phyloP scores from a whole-genome alignment of 2,113 vertebrate species.

The Oxyura jamaicensis region DNA sequence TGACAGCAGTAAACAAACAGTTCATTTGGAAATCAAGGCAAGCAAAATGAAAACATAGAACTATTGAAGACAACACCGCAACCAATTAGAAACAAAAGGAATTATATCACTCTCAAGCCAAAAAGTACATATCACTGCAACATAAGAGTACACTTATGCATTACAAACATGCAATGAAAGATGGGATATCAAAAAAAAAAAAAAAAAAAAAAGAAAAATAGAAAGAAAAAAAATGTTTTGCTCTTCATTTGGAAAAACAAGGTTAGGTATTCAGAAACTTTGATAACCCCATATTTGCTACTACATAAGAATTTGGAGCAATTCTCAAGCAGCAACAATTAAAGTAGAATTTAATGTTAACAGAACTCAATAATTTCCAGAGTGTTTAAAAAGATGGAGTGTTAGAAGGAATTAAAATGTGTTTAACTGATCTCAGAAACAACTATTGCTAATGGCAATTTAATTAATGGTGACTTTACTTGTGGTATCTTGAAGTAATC shows the following conservation, averaged over 20 bases:
- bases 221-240: no score
- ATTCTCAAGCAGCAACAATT: not conserved
- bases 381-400: not conserved
- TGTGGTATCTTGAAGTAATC: not conserved
- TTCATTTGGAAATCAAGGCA: not conserved
- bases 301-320: not conserved
- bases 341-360: not conserved
- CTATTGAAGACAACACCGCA: not conserved
- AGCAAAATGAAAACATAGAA: not conserved
- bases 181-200: not conserved
- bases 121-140: not conserved
- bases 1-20: not conserved
- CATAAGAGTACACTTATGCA: not conserved
- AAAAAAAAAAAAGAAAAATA: no score
- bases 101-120: not conserved
- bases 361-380: not conserved
- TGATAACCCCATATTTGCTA: not conserved
- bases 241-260: not conserved
- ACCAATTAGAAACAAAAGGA: not conserved
- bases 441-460: not conserved
- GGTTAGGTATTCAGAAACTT: accelerated
- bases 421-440: not conserved
- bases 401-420: not conserved
- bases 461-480: not conserved
- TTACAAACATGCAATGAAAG: not conserved